Evolutionary conservation across 1,140 invertebrate genomes (phyloP), one percentile per base, ranked within the genome.

Genomic region (Orchesella cincta): DNA sequence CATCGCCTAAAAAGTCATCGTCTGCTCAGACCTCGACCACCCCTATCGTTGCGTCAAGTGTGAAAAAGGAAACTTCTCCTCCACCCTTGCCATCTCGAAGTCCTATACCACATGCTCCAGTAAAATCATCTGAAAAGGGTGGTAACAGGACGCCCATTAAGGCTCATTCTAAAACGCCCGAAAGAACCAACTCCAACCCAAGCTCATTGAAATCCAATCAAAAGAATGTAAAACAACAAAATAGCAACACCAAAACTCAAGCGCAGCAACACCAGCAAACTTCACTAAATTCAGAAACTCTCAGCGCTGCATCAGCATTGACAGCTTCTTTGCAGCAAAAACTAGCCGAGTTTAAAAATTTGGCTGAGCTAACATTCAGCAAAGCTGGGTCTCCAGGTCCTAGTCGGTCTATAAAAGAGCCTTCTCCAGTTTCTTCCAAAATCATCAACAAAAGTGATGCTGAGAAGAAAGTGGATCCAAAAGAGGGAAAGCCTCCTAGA

Each of bases 51-150:
- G n/a, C 23, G 8, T 29, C 28, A 74, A n/a, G 5, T 64, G 35
- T 3, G 34, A 71, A 76, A 72, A 51, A 71, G n/a, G 35, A 51
- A 71, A 14, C 70, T 31, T 52, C 14, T 52, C 33, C 70, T 14
- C 31, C 31, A 20, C 62, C 57, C 39, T 64, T 1, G 20, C 75
- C 34, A 29, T 36, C 26, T 20, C 33, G 16, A 35, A 71, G 28
- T n/a, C 67, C 67, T 33, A 51, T 62, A 18, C 70, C 70, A 26
- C 23, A n/a, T 12, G 39, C 75, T 12, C 67, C 34, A 12, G 5
- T 18, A 33, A 46, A 20, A 39, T 74, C 26, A 36, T 29, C 31
- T 29, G 23, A 72, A 72, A 33, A 34, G 14, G 12, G 33, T 23
- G 14, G 33, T 29, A 29, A 35, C 23, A 31, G 26, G 34, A 18